Evolutionary conservation across 1,140 invertebrate species (phyloP).

Genomic region (fruit fly (Drosophila melanogaster)): Release_6_plus_ISO1_MT NT_033779.5:10580001-10580500

Average conservation of each 20-base stretch:
- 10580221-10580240: constrained; percentile 20
- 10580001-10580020: neutral
- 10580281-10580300: constrained; percentile 1
- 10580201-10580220: no score
- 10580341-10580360: neutral
- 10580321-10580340: no score
- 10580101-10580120: constrained; percentile 19
- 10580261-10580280: neutral
- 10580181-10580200: constrained; percentile 13
- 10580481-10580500: constrained; percentile 61
- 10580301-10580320: neutral
- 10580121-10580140: constrained; percentile 2
- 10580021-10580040: constrained; percentile 52
- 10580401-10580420: constrained; percentile 8
- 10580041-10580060: constrained; percentile 39
- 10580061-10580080: constrained; percentile 62
- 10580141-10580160: neutral
- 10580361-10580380: neutral
- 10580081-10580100: constrained; percentile 35
- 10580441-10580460: constrained; percentile 56
- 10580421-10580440: constrained; percentile 30
- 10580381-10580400: no score
- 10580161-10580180: constrained; percentile 4
- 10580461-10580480: constrained; percentile 73
- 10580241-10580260: neutral